Conservation (phyloP, 2,888 invertebrate species). For the Drosophila cognata region DNA sequence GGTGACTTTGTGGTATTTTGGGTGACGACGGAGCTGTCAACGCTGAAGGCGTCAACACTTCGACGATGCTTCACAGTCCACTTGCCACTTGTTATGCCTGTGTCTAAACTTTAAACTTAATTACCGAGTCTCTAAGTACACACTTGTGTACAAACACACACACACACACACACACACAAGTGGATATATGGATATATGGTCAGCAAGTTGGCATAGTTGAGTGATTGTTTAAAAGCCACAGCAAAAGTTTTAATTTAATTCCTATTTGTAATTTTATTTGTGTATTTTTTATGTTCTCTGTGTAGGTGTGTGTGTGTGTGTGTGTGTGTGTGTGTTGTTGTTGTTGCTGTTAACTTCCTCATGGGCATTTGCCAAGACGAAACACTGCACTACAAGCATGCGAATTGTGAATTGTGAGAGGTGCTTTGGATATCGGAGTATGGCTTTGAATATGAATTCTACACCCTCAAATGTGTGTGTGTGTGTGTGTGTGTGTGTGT, state of each 20-base stretch:
- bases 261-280: slow-evolving; percentile 33
- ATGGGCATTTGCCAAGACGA: slow-evolving; percentile 42
- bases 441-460: slow-evolving; percentile 37
- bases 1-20: slow-evolving; percentile 1
- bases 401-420: slow-evolving; percentile 4
- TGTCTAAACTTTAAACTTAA: slow-evolving; percentile 69
- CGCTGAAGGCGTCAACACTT: slow-evolving; percentile 29
- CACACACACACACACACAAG: background rate
- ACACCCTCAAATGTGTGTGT: slow-evolving; percentile 14
- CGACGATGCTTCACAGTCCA: slow-evolving; percentile 51
- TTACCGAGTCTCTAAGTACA: slow-evolving; percentile 51
- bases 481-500: slow-evolving; percentile 4
- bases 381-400: slow-evolving; percentile 31
- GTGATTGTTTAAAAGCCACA: slow-evolving; percentile 57
- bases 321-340: background rate
- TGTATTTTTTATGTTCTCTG: slow-evolving; percentile 25
- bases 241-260: slow-evolving; percentile 36
- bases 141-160: background rate
- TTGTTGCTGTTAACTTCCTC: slow-evolving; percentile 54
- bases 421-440: slow-evolving; percentile 6
- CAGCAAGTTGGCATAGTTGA: slow-evolving; percentile 44
- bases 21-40: slow-evolving; percentile 23
- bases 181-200: slow-evolving; percentile 19
- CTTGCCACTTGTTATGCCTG: slow-evolving; percentile 32
- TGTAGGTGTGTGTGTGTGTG: slow-evolving; percentile 22